Conservation (phyloP, 2,797 vertebrate genomes). For the Onychomys torridus region DNA sequence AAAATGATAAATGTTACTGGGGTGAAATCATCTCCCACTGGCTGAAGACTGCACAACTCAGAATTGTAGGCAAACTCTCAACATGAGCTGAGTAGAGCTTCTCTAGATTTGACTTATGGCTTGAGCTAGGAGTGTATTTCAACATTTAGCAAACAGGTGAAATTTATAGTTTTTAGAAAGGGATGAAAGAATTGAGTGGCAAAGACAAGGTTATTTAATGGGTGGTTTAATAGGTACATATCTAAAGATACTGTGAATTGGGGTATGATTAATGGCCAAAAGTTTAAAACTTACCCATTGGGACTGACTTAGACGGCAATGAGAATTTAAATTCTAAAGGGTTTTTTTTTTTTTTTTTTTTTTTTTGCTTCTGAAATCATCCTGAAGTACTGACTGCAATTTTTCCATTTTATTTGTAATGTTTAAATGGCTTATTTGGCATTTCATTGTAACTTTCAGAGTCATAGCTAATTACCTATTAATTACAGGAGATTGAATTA, state of each 20-base stretch:
- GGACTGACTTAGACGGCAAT: slow-evolving; percentile 40
- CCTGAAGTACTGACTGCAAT: background rate
- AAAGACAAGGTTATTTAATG: slow-evolving; percentile 42
- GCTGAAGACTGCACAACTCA: background rate
- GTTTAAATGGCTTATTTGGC: slow-evolving; percentile 61
- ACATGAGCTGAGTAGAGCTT: background rate
- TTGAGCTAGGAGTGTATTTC: slow-evolving; percentile 3
- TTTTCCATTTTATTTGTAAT: slow-evolving; percentile 42
- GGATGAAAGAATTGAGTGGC: background rate
- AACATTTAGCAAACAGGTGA: slow-evolving; percentile 12
- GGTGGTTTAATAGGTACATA: background rate
- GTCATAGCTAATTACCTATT: slow-evolving; percentile 73
- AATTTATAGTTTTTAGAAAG: slow-evolving; percentile 15
- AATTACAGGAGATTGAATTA: slow-evolving; percentile 70
- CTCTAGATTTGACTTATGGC: slow-evolving; percentile 7
- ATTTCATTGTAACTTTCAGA: slow-evolving; percentile 64
- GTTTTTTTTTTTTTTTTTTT: slow-evolving; percentile 40
- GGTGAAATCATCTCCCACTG: background rate
- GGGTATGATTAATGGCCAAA: background rate
- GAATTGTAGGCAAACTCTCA: background rate
- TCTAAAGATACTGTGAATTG: slow-evolving; percentile 31
- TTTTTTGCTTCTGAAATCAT: slow-evolving; percentile 60
- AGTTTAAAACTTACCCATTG: slow-evolving; percentile 27
- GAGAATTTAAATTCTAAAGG: slow-evolving; percentile 63
- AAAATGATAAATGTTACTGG: background rate